Percentiles rank a stretch among this genome's conserved stretches.
Evolutionary conservation across 2,888 invertebrate species (phyloP).

Genomic region (Lithosia quadra): DNA sequence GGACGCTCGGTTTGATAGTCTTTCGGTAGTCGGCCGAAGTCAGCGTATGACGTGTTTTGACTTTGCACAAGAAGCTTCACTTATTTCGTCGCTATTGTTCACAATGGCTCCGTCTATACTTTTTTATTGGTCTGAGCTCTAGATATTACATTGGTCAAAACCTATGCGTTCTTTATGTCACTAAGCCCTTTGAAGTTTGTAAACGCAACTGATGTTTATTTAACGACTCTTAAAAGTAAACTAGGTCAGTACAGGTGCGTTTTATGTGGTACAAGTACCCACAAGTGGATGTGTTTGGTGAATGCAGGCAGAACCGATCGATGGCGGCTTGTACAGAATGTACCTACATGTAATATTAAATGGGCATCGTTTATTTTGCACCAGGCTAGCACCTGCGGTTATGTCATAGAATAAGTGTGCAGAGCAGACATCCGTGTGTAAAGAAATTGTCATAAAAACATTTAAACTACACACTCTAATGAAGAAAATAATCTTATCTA

Average conservation of each 20-base stretch:
- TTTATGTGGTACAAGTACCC: constrained; percentile 3
- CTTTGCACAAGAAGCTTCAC: too few relatives aligned
- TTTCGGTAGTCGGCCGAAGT: too few relatives aligned
- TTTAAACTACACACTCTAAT: too few relatives aligned
- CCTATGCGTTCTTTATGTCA: not conserved
- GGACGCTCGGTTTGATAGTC: too few relatives aligned
- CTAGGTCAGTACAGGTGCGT: not conserved
- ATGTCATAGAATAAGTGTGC: not conserved
- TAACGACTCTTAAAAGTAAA: not conserved
- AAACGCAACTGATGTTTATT: not conserved
- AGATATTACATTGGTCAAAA: too few relatives aligned
- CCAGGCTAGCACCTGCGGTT: constrained; percentile 8
- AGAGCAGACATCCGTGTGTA: too few relatives aligned
- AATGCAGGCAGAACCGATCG: constrained; percentile 2
- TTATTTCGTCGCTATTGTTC: too few relatives aligned
- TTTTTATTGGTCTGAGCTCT: too few relatives aligned
- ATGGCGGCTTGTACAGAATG: constrained; percentile 5
- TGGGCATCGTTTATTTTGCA: constrained; percentile 12
- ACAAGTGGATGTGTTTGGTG: constrained; percentile 1
- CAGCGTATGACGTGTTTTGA: too few relatives aligned
- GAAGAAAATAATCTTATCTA: too few relatives aligned
- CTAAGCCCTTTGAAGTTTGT: not conserved
- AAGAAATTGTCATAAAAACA: too few relatives aligned
- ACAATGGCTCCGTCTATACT: too few relatives aligned
- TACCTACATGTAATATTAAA: constrained; percentile 19